Conservation (phyloP, 2,113 vertebrate species). For the Tringa solitaria region DNA sequence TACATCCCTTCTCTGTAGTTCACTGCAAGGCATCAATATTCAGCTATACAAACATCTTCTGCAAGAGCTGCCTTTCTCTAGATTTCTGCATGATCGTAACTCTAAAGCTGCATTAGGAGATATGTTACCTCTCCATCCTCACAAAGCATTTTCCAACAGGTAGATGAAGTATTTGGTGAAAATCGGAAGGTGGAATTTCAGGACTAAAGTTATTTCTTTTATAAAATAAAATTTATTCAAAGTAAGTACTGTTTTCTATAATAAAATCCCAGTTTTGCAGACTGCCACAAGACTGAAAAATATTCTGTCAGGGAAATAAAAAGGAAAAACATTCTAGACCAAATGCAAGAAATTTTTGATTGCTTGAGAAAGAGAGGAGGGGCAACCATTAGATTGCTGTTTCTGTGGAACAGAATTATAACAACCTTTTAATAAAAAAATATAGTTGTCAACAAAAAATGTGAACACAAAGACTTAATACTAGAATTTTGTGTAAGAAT, state of each 20-base stretch:
- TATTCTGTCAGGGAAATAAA: background rate
- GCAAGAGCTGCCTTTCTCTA: background rate
- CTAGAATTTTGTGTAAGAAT: background rate
- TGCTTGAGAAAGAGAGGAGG: background rate
- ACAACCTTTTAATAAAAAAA: background rate
- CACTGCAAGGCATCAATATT: background rate
- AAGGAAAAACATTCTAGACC: background rate
- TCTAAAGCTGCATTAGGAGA: background rate
- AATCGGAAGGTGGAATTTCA: background rate
- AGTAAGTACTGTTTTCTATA: background rate
- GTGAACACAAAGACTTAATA: background rate
- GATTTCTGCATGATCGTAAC: background rate
- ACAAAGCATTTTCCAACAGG: background rate
- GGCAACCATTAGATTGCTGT: background rate
- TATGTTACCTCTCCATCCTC: background rate
- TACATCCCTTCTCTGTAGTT: background rate
- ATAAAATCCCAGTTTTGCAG: background rate
- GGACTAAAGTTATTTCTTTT: background rate
- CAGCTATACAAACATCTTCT: background rate
- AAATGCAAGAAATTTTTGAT: background rate
- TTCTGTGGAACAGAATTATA: background rate
- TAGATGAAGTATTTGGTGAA: background rate
- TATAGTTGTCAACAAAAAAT: background rate
- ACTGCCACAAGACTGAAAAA: constrained; percentile 27
- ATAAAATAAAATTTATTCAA: constrained; percentile 14